phyloP scores from a whole-genome alignment of 2,888 invertebrate species.

The Nesidiocoris tenuis region DNA sequence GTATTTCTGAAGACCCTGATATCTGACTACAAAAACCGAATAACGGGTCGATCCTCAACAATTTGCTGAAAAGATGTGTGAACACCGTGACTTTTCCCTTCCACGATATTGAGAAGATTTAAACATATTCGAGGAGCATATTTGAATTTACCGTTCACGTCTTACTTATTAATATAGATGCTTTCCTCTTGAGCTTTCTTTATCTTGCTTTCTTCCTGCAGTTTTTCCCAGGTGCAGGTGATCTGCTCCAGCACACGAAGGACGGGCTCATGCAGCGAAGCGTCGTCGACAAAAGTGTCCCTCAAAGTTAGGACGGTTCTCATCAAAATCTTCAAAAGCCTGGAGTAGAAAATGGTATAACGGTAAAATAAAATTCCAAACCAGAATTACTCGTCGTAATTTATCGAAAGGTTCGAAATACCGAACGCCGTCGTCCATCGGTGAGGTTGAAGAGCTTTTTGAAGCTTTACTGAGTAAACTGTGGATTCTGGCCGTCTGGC shows the following conservation, averaged over 20 bases:
- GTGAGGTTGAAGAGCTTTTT: not conserved
- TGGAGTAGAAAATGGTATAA: slow-evolving; percentile 52
- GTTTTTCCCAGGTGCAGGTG: slow-evolving; percentile 72
- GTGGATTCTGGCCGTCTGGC: slow-evolving; percentile 53
- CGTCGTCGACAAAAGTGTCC: slow-evolving; percentile 18
- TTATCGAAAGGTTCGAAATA: too few relatives aligned
- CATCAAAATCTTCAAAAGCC: slow-evolving; percentile 69
- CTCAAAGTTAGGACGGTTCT: slow-evolving; percentile 54
- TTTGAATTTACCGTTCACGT: too few relatives aligned
- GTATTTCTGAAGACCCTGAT: too few relatives aligned
- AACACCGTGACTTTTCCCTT: too few relatives aligned
- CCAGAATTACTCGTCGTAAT: too few relatives aligned
- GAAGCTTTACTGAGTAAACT: slow-evolving; percentile 41
- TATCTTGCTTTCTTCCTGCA: slow-evolving; percentile 67
- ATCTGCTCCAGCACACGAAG: slow-evolving; percentile 55
- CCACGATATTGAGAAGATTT: too few relatives aligned
- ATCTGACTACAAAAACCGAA: too few relatives aligned
- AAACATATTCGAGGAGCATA: too few relatives aligned
- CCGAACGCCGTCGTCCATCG: not conserved
- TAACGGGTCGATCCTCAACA: too few relatives aligned
- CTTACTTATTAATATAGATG: slow-evolving; percentile 72
- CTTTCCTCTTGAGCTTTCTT: slow-evolving; percentile 73
- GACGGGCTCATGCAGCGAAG: slow-evolving; percentile 15
- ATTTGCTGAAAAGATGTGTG: too few relatives aligned
- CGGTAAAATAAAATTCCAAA: too few relatives aligned